Evolutionary conservation across 1,140 invertebrate species (phyloP).

Genomic region (Brachystomella parvula): DNA sequence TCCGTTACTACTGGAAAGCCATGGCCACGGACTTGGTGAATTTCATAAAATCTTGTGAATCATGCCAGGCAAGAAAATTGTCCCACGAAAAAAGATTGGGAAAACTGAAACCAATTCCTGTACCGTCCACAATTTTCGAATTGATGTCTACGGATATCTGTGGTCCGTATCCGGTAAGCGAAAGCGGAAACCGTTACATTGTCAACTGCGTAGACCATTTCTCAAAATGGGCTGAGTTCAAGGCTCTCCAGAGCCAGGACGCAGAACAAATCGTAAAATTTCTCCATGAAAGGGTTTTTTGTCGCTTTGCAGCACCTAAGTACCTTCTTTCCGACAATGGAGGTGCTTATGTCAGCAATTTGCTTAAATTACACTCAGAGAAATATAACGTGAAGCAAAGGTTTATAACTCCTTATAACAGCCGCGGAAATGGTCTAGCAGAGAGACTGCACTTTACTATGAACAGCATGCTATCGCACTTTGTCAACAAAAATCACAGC

Average conservation of each 20-base stretch:
- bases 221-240: constrained; percentile 3
- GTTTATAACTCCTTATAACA: constrained; percentile 2
- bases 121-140: background rate
- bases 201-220: constrained; percentile 4
- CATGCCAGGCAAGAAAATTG: background rate
- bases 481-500: background rate
- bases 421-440: background rate
- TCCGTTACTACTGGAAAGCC: constrained; percentile 39
- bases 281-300: background rate
- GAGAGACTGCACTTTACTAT: constrained; percentile 4
- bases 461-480: constrained; percentile 10
- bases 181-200: constrained; percentile 40
- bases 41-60: constrained; percentile 22
- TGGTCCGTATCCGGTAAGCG: constrained; percentile 42
- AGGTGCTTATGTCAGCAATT: background rate
- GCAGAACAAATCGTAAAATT: constrained; percentile 7
- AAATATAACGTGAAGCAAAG: background rate
- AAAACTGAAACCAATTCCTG: background rate
- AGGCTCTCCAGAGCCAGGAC: background rate
- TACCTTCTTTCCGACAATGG: constrained; percentile 7
- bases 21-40: constrained; percentile 36
- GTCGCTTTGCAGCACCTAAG: background rate
- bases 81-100: background rate
- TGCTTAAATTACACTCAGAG: background rate
- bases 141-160: constrained; percentile 42